These are phyloP conservation scores for Psophia crepitans DNA, from an alignment of 2,113 vertebrate species.

Conservation along the genomic window DNA sequence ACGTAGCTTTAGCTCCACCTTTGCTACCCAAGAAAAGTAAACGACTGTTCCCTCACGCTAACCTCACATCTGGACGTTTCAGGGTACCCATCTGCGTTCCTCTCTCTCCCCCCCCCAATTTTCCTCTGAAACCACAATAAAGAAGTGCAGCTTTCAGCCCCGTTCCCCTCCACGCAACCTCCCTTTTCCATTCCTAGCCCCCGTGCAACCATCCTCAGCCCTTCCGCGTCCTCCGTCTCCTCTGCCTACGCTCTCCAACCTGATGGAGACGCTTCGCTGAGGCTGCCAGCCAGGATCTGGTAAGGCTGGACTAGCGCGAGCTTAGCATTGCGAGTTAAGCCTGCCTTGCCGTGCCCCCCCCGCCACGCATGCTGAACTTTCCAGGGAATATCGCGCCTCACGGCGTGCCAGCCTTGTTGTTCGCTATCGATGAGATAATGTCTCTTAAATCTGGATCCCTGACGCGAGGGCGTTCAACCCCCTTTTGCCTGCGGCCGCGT, in stretches of 20 bases:
- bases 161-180: not conserved
- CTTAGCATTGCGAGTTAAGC: not conserved
- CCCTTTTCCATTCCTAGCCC: not conserved
- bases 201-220: too few relatives aligned
- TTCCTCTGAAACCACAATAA: not conserved
- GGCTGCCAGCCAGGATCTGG: not conserved
- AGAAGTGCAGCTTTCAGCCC: not conserved
- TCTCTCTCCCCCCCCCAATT: not conserved
- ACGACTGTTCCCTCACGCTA: not conserved
- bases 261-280: not conserved
- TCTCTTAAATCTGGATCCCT: slow-evolving; percentile 62
- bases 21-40: not conserved
- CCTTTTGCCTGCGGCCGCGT: not conserved
- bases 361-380: rapidly evolving
- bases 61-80: not conserved
- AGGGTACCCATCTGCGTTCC: not conserved
- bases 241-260: not conserved
- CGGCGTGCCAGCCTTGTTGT: slow-evolving; percentile 17
- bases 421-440: slow-evolving; percentile 66
- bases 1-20: not conserved
- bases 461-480: slow-evolving; percentile 39
- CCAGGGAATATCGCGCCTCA: not conserved
- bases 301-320: rapidly evolving
- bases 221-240: not conserved
- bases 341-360: not conserved